Base-by-base conservation (phyloP, 2,113 vertebrate genomes). In the Chloropsis hardwickii region DNA sequence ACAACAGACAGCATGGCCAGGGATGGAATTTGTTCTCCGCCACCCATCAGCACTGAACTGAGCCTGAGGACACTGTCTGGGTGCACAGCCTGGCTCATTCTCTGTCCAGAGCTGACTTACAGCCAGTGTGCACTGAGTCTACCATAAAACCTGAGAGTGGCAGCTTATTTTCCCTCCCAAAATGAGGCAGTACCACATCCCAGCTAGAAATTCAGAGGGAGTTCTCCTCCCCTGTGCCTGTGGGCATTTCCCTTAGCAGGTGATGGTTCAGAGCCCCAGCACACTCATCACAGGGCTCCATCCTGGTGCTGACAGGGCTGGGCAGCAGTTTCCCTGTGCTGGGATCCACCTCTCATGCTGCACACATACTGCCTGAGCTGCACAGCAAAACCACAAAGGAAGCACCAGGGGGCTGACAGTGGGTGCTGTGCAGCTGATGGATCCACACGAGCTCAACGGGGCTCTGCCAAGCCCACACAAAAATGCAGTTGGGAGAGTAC, bases 61-160 rank as follows among this genome's bases (percentile, higher is more conserved):
- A 84, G 40, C 48, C 66, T 77, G 39, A 37, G 39, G 27, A 48
- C 56, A 7, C 18, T 10, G 17, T 7, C 47, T 28, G 79, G 22
- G 6, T 51, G 54, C 50, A 40, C 5, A 93, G 40, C 69, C 73
- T 33, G 45, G 21, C 31, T 81, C 2, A 0, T 33, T 72, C 35
- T 78, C 74, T 66, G 28, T 18, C 51, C 2, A 2, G 53, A 69
- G 15, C 27, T 67, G 33, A 16, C 9, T 62, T 76, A 86, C 57
- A 58, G 73, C 13, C 71, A 28, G 23, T 0, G 0, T 39, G 45
- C 17, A 12, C 18, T 3, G 1, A 5, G 3, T 47, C 27, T 56
- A 3, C 44, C 16, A 31, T 22, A 47, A 86, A 91, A 61, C 28
- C 31, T 61, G 21, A 69, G 35, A 69, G 14, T 22, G 33, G 24